Conservation (phyloP, 2,113 vertebrate genomes). For the Canis aureus region DNA sequence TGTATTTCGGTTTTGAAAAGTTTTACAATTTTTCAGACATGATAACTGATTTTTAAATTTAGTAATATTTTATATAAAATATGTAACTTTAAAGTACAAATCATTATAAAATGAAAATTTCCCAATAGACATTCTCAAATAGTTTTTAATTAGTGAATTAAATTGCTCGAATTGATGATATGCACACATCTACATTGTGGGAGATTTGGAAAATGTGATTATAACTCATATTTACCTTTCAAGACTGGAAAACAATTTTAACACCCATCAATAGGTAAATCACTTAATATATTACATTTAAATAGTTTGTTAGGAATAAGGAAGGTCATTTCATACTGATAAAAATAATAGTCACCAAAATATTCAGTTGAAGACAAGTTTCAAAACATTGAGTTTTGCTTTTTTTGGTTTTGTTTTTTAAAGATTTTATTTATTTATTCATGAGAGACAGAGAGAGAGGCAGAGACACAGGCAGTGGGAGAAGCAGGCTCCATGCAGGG, state of each 20-base stretch:
- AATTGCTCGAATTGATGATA: background rate
- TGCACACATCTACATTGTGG: background rate
- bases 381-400: background rate
- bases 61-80: background rate
- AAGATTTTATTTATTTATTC: no score
- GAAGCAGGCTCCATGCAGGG: no score
- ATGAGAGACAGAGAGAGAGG: no score
- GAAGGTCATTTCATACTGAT: background rate
- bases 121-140: background rate
- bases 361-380: background rate
- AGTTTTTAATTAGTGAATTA: background rate
- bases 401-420: background rate
- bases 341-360: background rate
- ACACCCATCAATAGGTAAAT: background rate
- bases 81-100: background rate
- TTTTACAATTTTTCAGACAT: background rate
- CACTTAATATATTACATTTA: background rate
- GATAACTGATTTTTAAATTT: background rate
- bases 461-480: no score
- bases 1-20: background rate
- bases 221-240: background rate
- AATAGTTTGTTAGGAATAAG: background rate
- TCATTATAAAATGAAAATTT: background rate
- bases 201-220: background rate
- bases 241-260: conserved; percentile 17